Conservation (phyloP, 2,113 vertebrate genomes). For the Vulpes ferrilata region DNA sequence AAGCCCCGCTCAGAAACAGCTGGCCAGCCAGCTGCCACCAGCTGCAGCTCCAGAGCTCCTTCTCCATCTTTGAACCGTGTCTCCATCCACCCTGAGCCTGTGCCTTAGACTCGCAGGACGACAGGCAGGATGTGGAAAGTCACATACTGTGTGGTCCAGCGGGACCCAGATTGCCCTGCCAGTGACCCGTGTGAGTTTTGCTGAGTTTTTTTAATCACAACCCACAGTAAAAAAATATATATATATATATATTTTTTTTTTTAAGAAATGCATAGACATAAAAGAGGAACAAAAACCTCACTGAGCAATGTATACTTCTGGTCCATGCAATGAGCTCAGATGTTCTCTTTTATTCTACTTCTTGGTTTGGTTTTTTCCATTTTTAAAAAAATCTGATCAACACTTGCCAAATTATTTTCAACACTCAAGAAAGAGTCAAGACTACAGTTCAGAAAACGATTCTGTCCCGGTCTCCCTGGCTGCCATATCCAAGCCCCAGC, state of each 20-base stretch:
- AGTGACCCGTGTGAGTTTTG: accelerated
- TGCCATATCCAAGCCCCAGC: neutral
- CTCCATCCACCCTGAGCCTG: neutral
- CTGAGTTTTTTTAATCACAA: neutral
- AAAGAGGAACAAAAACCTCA: neutral
- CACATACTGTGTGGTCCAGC: neutral
- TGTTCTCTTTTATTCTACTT: neutral
- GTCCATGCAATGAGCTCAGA: neutral
- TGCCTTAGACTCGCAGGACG: neutral
- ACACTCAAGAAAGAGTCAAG: neutral
- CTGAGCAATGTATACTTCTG: neutral
- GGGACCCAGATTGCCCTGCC: neutral
- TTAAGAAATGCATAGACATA: neutral
- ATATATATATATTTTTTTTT: neutral
- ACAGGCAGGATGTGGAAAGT: neutral
- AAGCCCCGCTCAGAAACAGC: neutral
- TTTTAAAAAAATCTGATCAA: neutral
- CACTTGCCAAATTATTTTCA: neutral
- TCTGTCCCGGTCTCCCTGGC: neutral
- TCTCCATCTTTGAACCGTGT: neutral
- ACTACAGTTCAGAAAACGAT: neutral
- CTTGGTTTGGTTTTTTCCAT: neutral
- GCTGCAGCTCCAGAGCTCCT: neutral
- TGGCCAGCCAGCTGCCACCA: accelerated
- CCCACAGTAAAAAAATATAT: neutral